phyloP scores from a whole-genome alignment of 2,797 vertebrate genomes.

The Hypotaenidia philippensis region DNA sequence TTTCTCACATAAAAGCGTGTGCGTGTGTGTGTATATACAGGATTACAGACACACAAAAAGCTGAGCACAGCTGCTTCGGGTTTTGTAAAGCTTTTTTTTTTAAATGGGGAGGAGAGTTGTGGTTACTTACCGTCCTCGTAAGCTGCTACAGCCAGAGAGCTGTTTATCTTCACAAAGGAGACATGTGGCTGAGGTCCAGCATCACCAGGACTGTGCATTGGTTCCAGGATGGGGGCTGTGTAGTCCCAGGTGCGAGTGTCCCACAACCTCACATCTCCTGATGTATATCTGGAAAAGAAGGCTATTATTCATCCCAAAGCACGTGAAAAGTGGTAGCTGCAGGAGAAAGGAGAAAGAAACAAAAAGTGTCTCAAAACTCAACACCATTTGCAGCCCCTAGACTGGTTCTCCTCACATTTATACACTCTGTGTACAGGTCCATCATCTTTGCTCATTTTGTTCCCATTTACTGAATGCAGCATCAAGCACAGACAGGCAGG shows the following conservation, averaged over 20 bases:
- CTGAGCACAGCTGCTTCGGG: slow-evolving; percentile 82
- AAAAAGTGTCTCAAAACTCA: background rate
- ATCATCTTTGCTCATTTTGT: background rate
- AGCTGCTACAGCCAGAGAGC: slow-evolving; percentile 89
- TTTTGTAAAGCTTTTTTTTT: slow-evolving; percentile 68
- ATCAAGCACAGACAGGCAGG: background rate
- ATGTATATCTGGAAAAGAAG: slow-evolving; percentile 89
- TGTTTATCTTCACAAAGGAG: slow-evolving; percentile 90
- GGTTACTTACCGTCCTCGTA: slow-evolving; percentile 90
- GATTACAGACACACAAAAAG: slow-evolving; percentile 73
- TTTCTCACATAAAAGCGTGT: slow-evolving; percentile 79
- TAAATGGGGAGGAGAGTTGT: slow-evolving; percentile 69
- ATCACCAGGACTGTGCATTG: slow-evolving; percentile 75
- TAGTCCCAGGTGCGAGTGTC: slow-evolving; percentile 94
- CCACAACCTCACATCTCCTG: slow-evolving; percentile 95
- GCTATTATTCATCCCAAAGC: slow-evolving; percentile 1
- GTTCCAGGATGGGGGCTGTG: slow-evolving; percentile 85
- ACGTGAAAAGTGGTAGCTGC: background rate
- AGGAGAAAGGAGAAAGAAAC: background rate
- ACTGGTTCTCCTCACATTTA: background rate
- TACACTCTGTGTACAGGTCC: background rate
- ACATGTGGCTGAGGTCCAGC: slow-evolving; percentile 84
- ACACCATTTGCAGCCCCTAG: background rate
- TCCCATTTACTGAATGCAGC: background rate
- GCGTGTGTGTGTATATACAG: slow-evolving; percentile 40